These are phyloP conservation scores for Stenchaetothrips biformis DNA, from an alignment of 2,888 invertebrate species.

Conservation along the genomic window DNA sequence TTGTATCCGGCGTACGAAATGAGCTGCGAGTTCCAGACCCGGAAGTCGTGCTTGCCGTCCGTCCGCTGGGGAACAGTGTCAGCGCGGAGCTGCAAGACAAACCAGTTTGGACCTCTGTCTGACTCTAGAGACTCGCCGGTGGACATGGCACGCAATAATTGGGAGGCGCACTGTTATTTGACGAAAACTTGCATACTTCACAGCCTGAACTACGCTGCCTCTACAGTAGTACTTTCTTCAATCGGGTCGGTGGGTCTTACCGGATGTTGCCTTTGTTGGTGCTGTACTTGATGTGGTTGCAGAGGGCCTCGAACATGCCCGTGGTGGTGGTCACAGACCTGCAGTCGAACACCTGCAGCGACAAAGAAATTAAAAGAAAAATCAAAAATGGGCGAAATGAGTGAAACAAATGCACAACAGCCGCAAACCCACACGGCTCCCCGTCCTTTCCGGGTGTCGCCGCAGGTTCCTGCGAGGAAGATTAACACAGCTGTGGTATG, in stretches of 20 bases:
- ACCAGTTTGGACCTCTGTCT: not conserved
- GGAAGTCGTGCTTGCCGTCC: slow-evolving; percentile 81
- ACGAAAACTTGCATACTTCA: too few relatives aligned
- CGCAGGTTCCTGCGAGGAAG: not conserved
- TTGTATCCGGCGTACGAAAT: slow-evolving; percentile 88
- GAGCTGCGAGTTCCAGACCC: slow-evolving; percentile 90
- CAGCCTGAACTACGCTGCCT: too few relatives aligned
- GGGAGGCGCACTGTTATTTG: too few relatives aligned
- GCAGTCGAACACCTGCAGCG: slow-evolving; percentile 84
- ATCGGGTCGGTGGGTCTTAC: slow-evolving; percentile 55
- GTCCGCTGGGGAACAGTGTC: slow-evolving; percentile 87
- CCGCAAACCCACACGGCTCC: not conserved
- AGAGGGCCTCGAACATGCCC: slow-evolving; percentile 94
- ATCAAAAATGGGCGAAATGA: slow-evolving; percentile 12
- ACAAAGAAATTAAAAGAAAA: slow-evolving; percentile 31
- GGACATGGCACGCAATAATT: too few relatives aligned
- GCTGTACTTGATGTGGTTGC: slow-evolving; percentile 94
- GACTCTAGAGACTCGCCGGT: too few relatives aligned
- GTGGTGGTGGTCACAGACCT: slow-evolving; percentile 90
- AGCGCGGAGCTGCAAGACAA: slow-evolving; percentile 73
- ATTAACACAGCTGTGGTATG: not conserved
- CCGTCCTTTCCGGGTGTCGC: not conserved
- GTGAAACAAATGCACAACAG: not conserved
- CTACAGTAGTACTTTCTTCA: too few relatives aligned
- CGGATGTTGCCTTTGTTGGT: slow-evolving; percentile 95